These are phyloP conservation scores for Drosophila navojoa DNA, from an alignment of 1,140 invertebrate species.

Conservation along the genomic window DNA sequence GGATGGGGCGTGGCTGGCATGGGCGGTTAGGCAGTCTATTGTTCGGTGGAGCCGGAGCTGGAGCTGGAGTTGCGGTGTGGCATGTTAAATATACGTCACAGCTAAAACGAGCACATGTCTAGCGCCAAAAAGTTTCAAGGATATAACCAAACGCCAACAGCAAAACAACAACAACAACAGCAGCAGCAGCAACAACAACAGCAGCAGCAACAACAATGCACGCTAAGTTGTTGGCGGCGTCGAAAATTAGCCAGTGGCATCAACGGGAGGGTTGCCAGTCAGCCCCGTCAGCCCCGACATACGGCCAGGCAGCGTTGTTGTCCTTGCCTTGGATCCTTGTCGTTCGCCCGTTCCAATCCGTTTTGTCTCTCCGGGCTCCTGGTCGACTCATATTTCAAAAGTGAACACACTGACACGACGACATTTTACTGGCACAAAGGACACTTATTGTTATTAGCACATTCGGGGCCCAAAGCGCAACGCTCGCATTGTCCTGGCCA, in stretches of 20 bases:
- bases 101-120: slow-evolving; percentile 76
- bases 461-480: slow-evolving; percentile 49
- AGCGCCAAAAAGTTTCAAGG: slow-evolving; percentile 75
- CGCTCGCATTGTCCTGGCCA: slow-evolving; percentile 12
- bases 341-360: neutral
- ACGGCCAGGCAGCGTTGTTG: neutral
- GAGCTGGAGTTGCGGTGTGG: slow-evolving; percentile 72
- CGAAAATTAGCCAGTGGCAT: slow-evolving; percentile 58
- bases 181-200: slow-evolving; percentile 20
- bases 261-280: slow-evolving; percentile 46
- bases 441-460: slow-evolving; percentile 82
- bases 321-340: slow-evolving; percentile 13
- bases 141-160: slow-evolving; percentile 60
- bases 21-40: neutral
- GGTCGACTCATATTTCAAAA: slow-evolving; percentile 75
- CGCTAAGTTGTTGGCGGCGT: slow-evolving; percentile 66
- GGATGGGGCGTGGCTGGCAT: neutral
- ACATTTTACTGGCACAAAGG: slow-evolving; percentile 59
- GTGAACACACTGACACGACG: slow-evolving; percentile 35
- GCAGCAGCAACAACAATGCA: slow-evolving; percentile 33
- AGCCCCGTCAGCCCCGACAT: neutral
- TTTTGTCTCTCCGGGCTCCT: slow-evolving; percentile 4
- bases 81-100: slow-evolving; percentile 81
- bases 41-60: slow-evolving; percentile 17
- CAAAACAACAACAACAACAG: slow-evolving; percentile 16